Base-by-base conservation (phyloP, 2,888 invertebrate genomes). In the Caenorhabditis sinica region DNA sequence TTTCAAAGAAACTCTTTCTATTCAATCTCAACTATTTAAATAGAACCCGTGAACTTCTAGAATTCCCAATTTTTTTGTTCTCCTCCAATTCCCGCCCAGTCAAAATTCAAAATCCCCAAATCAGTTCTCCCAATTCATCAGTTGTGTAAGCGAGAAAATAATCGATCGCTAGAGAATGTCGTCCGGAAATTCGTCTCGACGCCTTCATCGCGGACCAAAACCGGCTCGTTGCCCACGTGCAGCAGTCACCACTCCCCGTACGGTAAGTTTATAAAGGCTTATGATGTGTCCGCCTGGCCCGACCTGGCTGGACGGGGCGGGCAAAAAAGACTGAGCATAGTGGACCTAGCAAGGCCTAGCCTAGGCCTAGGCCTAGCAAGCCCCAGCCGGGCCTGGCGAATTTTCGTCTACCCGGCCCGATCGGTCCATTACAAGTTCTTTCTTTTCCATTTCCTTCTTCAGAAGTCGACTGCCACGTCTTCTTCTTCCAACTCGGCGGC, bases 201-300 rank as follows among this genome's bases (percentile, higher is more conserved):
- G 58, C 28, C 33, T 33, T n/a, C 74, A 51, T 66, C 75, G 66
- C 23, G 75, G 75, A 66, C 66, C 63, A 5, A 74, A 74, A 65
- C 33, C 36, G 8, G 33, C 74, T 11, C 75, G 25, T 43, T 66
- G 66, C 33, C 58, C 40, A 2, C 60, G 61, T 49, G 61, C 58
- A n/a, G 25, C 56, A 6, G n/a, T n/a, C n/a, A n/a, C 40, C 11
- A 45, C 23, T 60, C 30, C 43, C 40, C 43, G n/a, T 23, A 53
- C 20, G 25, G 72, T 60, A 43, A 13, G 33, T 40, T 40, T 13
- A 40, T 9, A 13, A 63, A 25, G 6, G 40, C n/a, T n/a, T n/a
- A n/a, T n/a, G n/a, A n/a, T n/a, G n/a, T n/a, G n/a, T n/a, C n/a
- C n/a, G n/a, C n/a, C n/a, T n/a, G n/a, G n/a, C n/a, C n/a, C n/a